Evolutionary conservation across 1,140 invertebrate genomes (phyloP), one percentile per base, ranked within the genome.

Genomic region (Dendrolimus kikuchii): DNA sequence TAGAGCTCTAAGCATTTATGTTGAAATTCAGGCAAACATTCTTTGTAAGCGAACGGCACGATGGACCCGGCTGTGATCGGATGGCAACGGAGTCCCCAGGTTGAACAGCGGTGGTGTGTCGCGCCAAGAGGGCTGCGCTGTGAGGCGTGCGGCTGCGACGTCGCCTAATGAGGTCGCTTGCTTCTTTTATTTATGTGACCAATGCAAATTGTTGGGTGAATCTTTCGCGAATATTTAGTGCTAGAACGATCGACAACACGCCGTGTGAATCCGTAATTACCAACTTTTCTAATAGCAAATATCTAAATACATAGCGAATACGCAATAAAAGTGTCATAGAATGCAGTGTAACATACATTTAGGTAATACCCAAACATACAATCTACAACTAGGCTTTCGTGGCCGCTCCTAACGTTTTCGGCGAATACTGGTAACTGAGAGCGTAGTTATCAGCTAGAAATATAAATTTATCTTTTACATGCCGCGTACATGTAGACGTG

Each of bases 161-260:
- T 64, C 63, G 69, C 66, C 68, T 78, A 82, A 80, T 77, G 74
- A 80, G 75, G 60, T 55, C 60, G 65, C 67, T 69, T 69, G 73
- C 71, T 74, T 74, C 70, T 74, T 75, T 76, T 78, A 78, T 80
- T 78, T 82, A 82, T 77, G 71, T 70, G 72, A 80, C 72, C 75
- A 77, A 81, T 79, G 73, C 68, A 77, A 79, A 82, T 77, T 77
- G 71, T 68, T 66, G 54, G 51, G 51, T 64, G 60, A 74, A 77
- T 74, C 64, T 75, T 77, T 75, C 63, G 63, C 65, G 66, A 76
- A 79, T 70, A 79, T 76, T 74, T 72, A 71, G 64, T 65, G 58
- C 69, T 57, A 64, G 66, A 62, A 71, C 62, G 60, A 46, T 53
- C 53, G 41, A 48, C 42, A 54, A 66, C 53, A 71, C 69, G 68